Evolutionary conservation across 2,113 vertebrate genomes (phyloP), one percentile per base, ranked within the genome.

Genomic region (Aphyosemion australe): DNA sequence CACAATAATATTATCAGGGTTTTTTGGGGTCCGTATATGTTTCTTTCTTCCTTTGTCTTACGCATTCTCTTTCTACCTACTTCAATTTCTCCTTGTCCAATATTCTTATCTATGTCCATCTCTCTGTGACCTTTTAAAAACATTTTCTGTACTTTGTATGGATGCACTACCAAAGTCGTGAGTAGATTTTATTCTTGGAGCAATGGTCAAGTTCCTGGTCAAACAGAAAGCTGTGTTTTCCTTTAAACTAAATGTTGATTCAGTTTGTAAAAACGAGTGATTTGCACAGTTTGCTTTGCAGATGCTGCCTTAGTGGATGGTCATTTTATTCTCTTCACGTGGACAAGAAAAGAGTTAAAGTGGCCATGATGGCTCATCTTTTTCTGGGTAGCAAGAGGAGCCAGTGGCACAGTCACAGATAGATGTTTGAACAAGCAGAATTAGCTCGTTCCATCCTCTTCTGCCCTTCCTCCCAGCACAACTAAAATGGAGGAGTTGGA

Each of bases 151-250:
- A 59, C 52, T 54, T 66, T 50, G 42, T 78, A 71, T 73, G 69
- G 41, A 88, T 78, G 49, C 61, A 8, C 56, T 89, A 79, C 80
- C 76, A 87, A 87, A 87, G 62, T 74, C 69, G 76, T 87, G 84
- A 87, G 84, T 85, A 84, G 80, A 71, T 79, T 61, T 57, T 50
- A 81, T 4, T 84, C 87, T 76, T 49, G 61, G 57, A 82, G 84
- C 88, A 76, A 61, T 60, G 62, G 54, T 71, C 61, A 72, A 66
- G 72, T 61, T 87, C 71, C 76, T 75, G 73, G 81, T 87, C 80
- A 86, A 76, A 54, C 11, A 3, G 9, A n/a, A n/a, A n/a, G n/a
- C 71, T 49, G 61, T 61, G 66, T 83, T 60, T 59, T 86, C 57
- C 67, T 47, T 72, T 65, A 55, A 67, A 84, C 67, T 64, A 76